Base-by-base conservation (phyloP, 2,888 invertebrate genomes). In the Hypomecis atomaria region DNA sequence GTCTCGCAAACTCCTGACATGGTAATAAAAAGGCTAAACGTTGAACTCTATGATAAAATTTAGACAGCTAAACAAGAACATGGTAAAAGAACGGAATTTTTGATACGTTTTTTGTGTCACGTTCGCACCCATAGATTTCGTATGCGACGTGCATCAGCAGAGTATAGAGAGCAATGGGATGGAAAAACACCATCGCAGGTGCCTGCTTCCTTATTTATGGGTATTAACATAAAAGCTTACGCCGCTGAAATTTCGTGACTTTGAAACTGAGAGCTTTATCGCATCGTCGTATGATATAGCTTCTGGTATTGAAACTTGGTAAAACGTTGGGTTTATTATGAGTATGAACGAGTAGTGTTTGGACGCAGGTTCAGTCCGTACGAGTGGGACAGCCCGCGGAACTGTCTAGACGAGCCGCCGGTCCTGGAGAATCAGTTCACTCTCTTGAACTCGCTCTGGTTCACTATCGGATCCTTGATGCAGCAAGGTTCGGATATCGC, bases 401-500 rank as follows among this genome's bases (percentile, higher is more conserved):
- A 96, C 85, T 96, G 96, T 94, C 95, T 96, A 90, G 96, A 96
- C 81, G 97, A 97, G 91, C 96, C 96, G 77, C 96, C 96, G 86
- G 95, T 96, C 82, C 93, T 97, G 89, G 97, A 97, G 94, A 98
- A 98, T 94, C 96, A 96, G 93, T 96, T 98, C 95, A 97, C 96
- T 81, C 94, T 98, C 86, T 94, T 97, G 92, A 98, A 98, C 94
- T 97, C 97, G 88, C 95, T 98, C 89, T 98, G 98, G 98, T 98
- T 98, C 94, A 97, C 97, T 92, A 97, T 98, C 88, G 96, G 97
- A 85, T 96, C 97, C 84, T 95, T 97, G 94, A 96, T 97, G 96
- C 97, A 97, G 94, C 97, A 97, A 94, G 97, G 97, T 93, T 97
- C 96, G 90, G 97, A 97, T 94, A 96, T 97, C 93, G 97, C 97